Evolutionary conservation across 1,140 invertebrate genomes (phyloP), one percentile per base, ranked within the genome.

Genomic region (Hyphantria cunea): DNA sequence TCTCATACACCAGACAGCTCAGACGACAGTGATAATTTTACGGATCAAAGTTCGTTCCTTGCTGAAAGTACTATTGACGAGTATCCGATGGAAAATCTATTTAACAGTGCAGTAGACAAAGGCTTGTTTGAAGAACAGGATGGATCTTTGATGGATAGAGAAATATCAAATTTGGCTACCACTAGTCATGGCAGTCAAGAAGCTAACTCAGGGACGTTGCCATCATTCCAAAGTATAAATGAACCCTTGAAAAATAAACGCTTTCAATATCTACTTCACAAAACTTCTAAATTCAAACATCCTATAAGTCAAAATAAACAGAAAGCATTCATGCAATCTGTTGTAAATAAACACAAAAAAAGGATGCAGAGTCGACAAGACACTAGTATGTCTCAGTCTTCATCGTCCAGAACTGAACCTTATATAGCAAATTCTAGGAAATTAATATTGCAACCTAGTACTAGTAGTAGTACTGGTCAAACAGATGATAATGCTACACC

Each of bases 291-390:
- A 74, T 89, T 89, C 48, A 90, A 89, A 52, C 89, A 90, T 72
- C 89, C 89, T n/a, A 88, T 89, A 47, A 80, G 85, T 5, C 86
- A 90, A 49, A 91, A 83, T 67, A 91, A 92, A 67, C 88, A 91
- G 61, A 92, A 89, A 58, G 88, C 89, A 13, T 91, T 92, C 17
- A 90, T 91, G 79, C 90, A 92, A 61, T 89, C 89, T 68, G 79
- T 90, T 52, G 86, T 90, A 1, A 92, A 90, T 72, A 92, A 92
- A 78, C 89, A 92, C 50, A 91, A 91, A 67, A 92, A 91, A 63
- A 83, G 82, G 15, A 81, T 89, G 74, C 85, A 89, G 52, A 71
- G 68, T 64, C 63, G 68, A 37, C 78, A 73, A 68, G 72, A 82
- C 49, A 75, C 64, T 14, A 80, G 74, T 73, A 51, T 70, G 41